phyloP scores from a whole-genome alignment of 2,797 vertebrate genomes.

The Momotus momota region DNA sequence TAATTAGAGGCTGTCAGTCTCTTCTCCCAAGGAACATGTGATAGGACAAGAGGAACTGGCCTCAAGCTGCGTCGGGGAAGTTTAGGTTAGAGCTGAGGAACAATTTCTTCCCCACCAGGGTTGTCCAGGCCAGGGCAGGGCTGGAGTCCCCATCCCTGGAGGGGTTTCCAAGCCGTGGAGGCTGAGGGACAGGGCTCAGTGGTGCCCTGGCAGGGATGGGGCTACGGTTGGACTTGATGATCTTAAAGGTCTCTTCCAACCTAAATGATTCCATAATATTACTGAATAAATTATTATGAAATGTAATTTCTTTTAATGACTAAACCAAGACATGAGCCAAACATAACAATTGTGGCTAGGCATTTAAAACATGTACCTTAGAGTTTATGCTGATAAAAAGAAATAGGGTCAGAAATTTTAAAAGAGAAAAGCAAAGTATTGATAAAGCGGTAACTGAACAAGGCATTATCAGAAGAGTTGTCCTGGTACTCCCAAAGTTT shows the following conservation, averaged over 20 bases:
- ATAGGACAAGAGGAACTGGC: not conserved
- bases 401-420: not conserved
- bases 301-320: not conserved
- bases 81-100: not conserved
- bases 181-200: not conserved
- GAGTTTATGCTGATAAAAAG: not conserved
- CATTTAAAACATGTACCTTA: not conserved
- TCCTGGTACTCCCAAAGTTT: not conserved
- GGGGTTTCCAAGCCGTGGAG: not conserved
- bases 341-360: not conserved
- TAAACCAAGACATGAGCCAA: not conserved
- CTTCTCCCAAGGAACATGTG: not conserved
- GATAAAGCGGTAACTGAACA: not conserved
- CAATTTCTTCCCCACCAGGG: not conserved
- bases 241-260: not conserved
- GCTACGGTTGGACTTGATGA: not conserved
- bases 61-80: not conserved
- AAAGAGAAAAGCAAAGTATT: not conserved
- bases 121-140: not conserved
- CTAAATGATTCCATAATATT: not conserved
- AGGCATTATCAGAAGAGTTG: not conserved
- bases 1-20: not conserved
- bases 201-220: not conserved
- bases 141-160: not conserved
- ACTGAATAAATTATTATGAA: not conserved